Evolutionary conservation across 2,113 vertebrate genomes (phyloP), one percentile per base, ranked within the genome.

Genomic region (Psilopogon haemacephalus): DNA sequence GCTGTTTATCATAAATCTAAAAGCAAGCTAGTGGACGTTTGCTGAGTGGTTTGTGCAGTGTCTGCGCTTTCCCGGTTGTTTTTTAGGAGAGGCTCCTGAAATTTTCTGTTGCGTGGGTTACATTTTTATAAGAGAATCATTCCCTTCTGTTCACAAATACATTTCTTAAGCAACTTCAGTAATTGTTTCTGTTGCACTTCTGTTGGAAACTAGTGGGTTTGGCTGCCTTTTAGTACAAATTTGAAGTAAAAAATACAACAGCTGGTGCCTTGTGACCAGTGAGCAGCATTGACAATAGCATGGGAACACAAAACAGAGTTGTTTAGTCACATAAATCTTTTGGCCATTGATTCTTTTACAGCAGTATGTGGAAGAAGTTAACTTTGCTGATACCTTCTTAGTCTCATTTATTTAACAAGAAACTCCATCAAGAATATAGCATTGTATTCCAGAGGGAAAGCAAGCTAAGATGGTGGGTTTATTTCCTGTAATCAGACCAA

Each of bases 171-270:
- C 59, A 95, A 46, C 32, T 93, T 92, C 78, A 92, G 30, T 89
- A 93, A 90, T 96, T 79, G 94, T 95, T 96, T 94, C 84, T 74
- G 82, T 79, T 78, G 55, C 78, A 79, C 21, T 96, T 86, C 23
- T 90, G 67, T 87, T 96, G 84, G 63, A 92, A 92, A 65, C 59
- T 72, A 63, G 40, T 70, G 27, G 62, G 89, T 96, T 84, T 95
- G 92, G 94, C 88, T 84, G 86, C 32, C 42, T 89, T 86, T 68
- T 95, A 90, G 32, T 90, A 16, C 28, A 93, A 55, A 52, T 92
- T 92, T 21, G 84, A 86, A 93, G 54, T 84, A 7, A 71, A 87
- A 92, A 90, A 81, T 85, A n/a, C n/a, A 90, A 93, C 81, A 86
- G 54, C 83, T 78, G 48, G 76, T 3, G 3, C 65, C 55, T 5